These are phyloP conservation scores for Asteroscopus sphinx DNA, from an alignment of 2,888 invertebrate species.

Conservation along the genomic window DNA sequence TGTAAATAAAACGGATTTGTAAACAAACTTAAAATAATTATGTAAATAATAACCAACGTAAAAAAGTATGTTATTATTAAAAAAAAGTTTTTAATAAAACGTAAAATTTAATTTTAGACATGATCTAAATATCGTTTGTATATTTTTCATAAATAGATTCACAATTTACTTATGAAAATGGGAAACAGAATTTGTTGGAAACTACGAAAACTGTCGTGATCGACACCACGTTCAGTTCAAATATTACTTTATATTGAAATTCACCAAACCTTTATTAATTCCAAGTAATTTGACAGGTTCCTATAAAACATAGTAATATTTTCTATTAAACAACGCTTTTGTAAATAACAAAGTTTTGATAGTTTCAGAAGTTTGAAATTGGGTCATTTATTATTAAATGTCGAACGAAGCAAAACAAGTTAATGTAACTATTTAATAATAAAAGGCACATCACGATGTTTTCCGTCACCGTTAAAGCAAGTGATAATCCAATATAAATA, in stretches of 20 bases:
- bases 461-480: no score
- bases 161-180: no score
- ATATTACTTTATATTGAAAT: constrained; percentile 37
- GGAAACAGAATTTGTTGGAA: constrained; percentile 25
- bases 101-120: constrained; percentile 9
- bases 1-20: constrained; percentile 44
- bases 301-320: constrained; percentile 18
- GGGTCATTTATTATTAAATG: constrained; percentile 25
- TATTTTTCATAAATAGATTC: no score
- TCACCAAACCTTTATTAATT: constrained; percentile 29
- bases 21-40: constrained; percentile 7
- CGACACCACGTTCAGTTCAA: constrained; percentile 25
- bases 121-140: neutral
- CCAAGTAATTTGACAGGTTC: constrained; percentile 30
- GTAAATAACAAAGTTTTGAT: constrained; percentile 39
- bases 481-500: no score
- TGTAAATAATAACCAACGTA: constrained; percentile 24
- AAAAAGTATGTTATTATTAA: constrained; percentile 12
- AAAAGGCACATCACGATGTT: constrained; percentile 15
- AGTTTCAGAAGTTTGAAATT: constrained; percentile 34
- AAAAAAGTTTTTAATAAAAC: constrained; percentile 2
- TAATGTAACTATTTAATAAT: constrained; percentile 35
- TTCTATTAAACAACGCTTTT: constrained; percentile 30
- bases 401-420: constrained; percentile 23
- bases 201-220: constrained; percentile 18